phyloP scores from a whole-genome alignment of 2,797 vertebrate genomes.

The Leucoraja ocellata region DNA sequence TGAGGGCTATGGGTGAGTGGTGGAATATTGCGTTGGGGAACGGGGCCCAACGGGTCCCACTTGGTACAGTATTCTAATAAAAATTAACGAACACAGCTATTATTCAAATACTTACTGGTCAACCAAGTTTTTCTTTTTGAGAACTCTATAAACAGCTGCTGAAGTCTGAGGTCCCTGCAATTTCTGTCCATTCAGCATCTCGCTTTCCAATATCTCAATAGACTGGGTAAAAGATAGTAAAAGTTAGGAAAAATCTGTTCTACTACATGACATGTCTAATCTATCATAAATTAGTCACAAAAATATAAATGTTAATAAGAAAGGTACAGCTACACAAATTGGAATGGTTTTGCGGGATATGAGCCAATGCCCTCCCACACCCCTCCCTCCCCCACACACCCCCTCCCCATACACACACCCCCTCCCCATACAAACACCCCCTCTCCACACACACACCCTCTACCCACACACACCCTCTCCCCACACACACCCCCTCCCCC shows the following conservation, averaged over 20 bases:
- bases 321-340: too few species aligned
- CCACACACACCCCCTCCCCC: too few species aligned
- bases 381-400: too few species aligned
- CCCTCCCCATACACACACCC: too few species aligned
- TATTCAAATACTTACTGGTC: constrained; percentile 61
- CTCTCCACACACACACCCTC: too few species aligned
- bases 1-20: too few species aligned
- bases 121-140: constrained; percentile 63
- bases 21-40: too few species aligned
- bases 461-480: too few species aligned
- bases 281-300: neutral
- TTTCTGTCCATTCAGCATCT: constrained; percentile 84
- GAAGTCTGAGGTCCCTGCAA: constrained; percentile 81
- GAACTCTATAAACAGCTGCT: constrained; percentile 70
- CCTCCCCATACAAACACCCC: too few species aligned
- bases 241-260: neutral
- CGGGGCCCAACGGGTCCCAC: too few species aligned
- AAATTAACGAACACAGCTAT: neutral
- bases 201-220: constrained; percentile 68
- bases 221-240: constrained; percentile 57
- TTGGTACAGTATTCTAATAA: neutral
- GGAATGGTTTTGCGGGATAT: too few species aligned
- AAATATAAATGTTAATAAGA: neutral
- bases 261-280: neutral
- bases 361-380: too few species aligned